Base-by-base conservation (phyloP, 2,113 vertebrate species). In the Mohoua ochrocephala region DNA sequence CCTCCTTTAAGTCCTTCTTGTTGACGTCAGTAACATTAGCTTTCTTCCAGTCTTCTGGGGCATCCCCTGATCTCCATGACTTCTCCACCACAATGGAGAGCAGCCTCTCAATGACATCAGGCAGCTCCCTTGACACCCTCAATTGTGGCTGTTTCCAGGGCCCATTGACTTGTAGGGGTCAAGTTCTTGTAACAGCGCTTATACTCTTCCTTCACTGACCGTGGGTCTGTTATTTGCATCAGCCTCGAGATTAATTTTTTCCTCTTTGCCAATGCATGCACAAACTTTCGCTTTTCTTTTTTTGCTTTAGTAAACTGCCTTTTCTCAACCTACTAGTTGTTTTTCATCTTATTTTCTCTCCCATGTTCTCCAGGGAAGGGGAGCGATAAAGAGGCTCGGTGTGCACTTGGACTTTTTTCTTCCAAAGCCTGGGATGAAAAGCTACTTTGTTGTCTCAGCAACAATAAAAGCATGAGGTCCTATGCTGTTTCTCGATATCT, bases 341-440 rank as follows among this genome's bases (percentile, higher is more conserved):
- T 64, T 73, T 54, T 7, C 17, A 45, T 63, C 27, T 17, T 49
- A 18, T 50, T 39, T 64, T 63, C 57, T 28, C 26, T 45, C 22
- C n/a, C 1, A 0, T 28, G 22, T 37, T 9, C n/a, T 39, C 31
- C 18, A 39, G 28, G 41, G 19, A 39, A 54, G 9, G 22, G 28
- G 23, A 63, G 3, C 45, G 7, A 54, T 6, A 37, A 26, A 15
- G 15, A 60, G 17, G 7, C 28, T n/a, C 54, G 28, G 18, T 45
- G 27, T 1, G 7, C 28, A 54, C 10, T 20, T 42, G 30, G 20
- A 33, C 4, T 6, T 30, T 4, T 41, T n/a, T 27, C 42, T 67
- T 5, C 12, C 7, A 53, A 61, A 39, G 7, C 13, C 18, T 54
- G 47, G 14, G 33, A 28, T 49, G 4, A 81, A 81, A 91, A 89